A percentile compares a stretch with the other conserved stretches of the same genome.
phyloP scores from a whole-genome alignment of 2,797 vertebrate species.

The Poeciliopsis turneri region DNA sequence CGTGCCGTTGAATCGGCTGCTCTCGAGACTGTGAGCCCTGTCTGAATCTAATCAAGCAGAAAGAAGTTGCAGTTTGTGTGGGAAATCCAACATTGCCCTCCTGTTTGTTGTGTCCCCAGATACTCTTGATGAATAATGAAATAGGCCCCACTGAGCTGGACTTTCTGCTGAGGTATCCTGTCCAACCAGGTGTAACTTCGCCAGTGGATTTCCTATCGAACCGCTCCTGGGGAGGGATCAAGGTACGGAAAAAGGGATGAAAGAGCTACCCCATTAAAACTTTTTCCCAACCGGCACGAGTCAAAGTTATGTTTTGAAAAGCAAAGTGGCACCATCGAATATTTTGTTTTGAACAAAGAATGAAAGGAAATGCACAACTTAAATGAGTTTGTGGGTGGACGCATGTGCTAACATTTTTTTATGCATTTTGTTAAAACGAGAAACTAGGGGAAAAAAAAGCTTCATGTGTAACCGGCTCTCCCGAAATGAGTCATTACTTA shows the following conservation, averaged over 20 bases:
- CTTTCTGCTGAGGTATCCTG: constrained; percentile 91
- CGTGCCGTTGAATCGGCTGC: constrained; percentile 20
- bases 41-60: constrained; percentile 58
- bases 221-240: constrained; percentile 93
- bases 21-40: constrained; percentile 30
- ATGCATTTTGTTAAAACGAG: background rate
- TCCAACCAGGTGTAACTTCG: constrained; percentile 81
- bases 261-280: background rate
- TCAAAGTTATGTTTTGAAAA: background rate
- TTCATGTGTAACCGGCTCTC: background rate
- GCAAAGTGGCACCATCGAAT: background rate
- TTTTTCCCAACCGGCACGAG: background rate
- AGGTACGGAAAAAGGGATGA: constrained; percentile 80
- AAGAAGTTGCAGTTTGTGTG: constrained; percentile 43
- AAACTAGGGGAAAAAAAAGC: background rate
- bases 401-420: background rate
- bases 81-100: constrained; percentile 30
- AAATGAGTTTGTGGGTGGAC: background rate
- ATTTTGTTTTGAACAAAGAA: background rate
- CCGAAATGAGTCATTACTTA: background rate
- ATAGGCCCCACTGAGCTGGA: constrained; percentile 86
- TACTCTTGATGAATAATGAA: constrained; percentile 90
- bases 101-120: constrained; percentile 73
- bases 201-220: constrained; percentile 93
- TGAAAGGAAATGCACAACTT: background rate